phyloP scores from a whole-genome alignment of 1,140 invertebrate species.

The Arctopsyche grandis region DNA sequence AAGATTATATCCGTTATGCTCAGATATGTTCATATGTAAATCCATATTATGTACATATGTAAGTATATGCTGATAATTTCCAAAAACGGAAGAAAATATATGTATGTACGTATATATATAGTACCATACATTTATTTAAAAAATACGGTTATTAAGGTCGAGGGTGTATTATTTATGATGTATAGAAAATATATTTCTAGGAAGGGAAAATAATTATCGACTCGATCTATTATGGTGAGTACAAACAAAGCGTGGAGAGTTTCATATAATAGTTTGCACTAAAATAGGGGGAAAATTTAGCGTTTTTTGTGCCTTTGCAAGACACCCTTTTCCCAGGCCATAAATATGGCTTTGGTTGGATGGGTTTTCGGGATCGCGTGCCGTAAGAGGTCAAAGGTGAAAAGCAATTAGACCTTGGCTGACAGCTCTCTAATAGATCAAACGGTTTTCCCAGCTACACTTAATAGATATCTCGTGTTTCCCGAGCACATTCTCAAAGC shows the following conservation, averaged over 20 bases:
- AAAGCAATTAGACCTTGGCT: slow-evolving; percentile 51
- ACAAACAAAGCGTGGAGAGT: too few relatives aligned
- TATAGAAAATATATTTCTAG: background rate
- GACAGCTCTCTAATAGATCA: slow-evolving; percentile 52
- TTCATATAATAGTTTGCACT: too few relatives aligned
- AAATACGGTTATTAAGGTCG: background rate
- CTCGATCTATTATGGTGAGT: too few relatives aligned
- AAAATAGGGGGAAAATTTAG: slow-evolving; percentile 2
- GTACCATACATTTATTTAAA: background rate
- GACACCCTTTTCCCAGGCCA: slow-evolving; percentile 14
- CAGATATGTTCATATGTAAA: too few relatives aligned
- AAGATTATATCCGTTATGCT: too few relatives aligned
- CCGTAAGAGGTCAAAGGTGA: slow-evolving; percentile 51
- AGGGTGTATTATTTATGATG: background rate
- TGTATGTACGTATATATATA: background rate
- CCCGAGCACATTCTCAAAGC: background rate
- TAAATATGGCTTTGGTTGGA: slow-evolving; percentile 32
- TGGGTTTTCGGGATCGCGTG: slow-evolving; percentile 36
- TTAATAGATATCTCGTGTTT: slow-evolving; percentile 53
- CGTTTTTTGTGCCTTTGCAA: background rate
- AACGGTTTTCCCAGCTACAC: slow-evolving; percentile 35
- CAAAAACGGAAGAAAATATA: too few relatives aligned
- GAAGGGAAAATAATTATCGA: background rate
- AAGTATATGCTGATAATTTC: too few relatives aligned
- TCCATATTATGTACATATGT: too few relatives aligned